Conservation (phyloP, 2,888 invertebrate genomes). For the Volucella inanis region DNA sequence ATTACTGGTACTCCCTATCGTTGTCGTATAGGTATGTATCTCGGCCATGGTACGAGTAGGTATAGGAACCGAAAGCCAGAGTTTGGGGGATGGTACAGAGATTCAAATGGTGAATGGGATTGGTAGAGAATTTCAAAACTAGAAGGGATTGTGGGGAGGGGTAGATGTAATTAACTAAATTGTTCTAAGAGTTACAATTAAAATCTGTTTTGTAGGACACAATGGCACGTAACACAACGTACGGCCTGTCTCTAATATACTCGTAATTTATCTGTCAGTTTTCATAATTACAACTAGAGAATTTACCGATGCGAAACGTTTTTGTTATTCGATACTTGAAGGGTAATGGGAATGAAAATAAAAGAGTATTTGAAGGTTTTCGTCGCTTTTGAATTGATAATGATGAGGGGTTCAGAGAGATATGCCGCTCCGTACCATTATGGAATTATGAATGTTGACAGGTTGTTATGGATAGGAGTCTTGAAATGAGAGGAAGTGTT, state of each 20-base stretch:
- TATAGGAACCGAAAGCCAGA: too few species aligned
- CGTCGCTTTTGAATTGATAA: not conserved
- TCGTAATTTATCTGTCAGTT: conserved; percentile 44
- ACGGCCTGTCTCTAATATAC: conserved; percentile 22
- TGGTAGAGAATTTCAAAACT: too few species aligned
- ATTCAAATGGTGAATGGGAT: too few species aligned
- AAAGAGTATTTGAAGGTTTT: not conserved
- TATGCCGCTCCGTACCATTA: too few species aligned
- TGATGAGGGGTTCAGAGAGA: not conserved
- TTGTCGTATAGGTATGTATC: too few species aligned
- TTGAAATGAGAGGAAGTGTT: too few species aligned
- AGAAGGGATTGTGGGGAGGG: too few species aligned
- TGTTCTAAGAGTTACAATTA: conserved; percentile 11
- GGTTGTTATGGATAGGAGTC: too few species aligned
- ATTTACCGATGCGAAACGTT: conserved; percentile 46
- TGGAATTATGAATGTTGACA: too few species aligned
- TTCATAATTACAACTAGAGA: conserved; percentile 52
- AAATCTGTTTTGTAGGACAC: conserved; percentile 15
- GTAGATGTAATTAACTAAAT: not conserved
- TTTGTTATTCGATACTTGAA: conserved; percentile 33
- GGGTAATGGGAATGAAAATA: not conserved
- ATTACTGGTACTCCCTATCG: too few species aligned
- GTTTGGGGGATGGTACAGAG: too few species aligned
- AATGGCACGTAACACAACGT: not conserved
- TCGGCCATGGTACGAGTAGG: too few species aligned